Evolutionary conservation across 1,140 invertebrate species (phyloP), one percentile per base, ranked within the genome.

Genomic region (Plodia interpunctella): DNA sequence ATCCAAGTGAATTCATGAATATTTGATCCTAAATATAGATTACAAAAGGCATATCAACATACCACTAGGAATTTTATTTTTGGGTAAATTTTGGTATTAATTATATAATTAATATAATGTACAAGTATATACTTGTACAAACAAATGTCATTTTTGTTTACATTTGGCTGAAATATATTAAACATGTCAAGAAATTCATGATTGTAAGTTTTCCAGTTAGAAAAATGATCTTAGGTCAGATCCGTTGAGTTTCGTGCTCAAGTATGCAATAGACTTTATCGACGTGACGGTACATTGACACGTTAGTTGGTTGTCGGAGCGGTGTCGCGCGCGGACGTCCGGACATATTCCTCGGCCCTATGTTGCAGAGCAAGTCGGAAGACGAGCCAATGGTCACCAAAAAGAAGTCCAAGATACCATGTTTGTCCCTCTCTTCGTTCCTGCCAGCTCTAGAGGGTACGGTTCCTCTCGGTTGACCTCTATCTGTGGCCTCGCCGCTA

Each of bases 371-470:
- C 65, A 86, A 84, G 64, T 70, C 80, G 15, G 83, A 83, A 55
- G 74, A 82, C 70, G 86, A 87, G 60, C 73, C 76, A 38, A 84
- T 85, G 78, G 82, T 88, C 55, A 82, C 81, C 65, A 87, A 88
- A 77, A 88, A 88, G 79, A 88, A 88, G 57, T 85, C 79, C 6
- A 88, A 87, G 73, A 88, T 88, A 80, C 83, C 86, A 72, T 88
- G 86, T 67, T 65, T 88, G 38, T 87, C 86, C 61, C 68, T 88
- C 54, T 81, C 86, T 1, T 81, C 86, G 25, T 83, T 88, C 74
- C 78, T 88, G 28, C 83, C 83, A 56, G 86, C 86, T 35, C 61
- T 88, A 70, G 86, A 88, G 86, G 86, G 86, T 88, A 88, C 73
- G 72, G 66, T 63, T 65, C 55, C 68, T 61, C 65, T 72, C 63